phyloP scores from a whole-genome alignment of 2,797 vertebrate genomes.

The Microctenopoma steveboyesi region DNA sequence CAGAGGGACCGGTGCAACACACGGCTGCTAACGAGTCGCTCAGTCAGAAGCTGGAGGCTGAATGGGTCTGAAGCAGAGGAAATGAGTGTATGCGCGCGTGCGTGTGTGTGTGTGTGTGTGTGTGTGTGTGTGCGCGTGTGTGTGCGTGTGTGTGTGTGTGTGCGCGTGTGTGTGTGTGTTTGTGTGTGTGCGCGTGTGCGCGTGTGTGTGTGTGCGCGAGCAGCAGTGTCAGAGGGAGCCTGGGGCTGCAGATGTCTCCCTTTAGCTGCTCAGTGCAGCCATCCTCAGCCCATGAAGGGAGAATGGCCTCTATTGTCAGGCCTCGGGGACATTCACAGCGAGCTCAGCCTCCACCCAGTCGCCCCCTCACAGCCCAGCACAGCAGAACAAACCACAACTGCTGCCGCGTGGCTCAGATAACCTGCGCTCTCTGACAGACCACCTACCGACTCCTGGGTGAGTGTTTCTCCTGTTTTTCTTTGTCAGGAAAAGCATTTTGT shows the following conservation, averaged over 20 bases:
- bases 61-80: slow-evolving; percentile 20
- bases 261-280: slow-evolving; percentile 25
- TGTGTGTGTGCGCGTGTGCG: background rate
- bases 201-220: too few species aligned
- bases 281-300: slow-evolving; percentile 29
- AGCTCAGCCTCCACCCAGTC: slow-evolving; percentile 50
- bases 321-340: slow-evolving; percentile 48
- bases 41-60: slow-evolving; percentile 22
- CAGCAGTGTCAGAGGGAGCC: slow-evolving; percentile 49
- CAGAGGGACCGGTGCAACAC: too few species aligned
- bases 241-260: slow-evolving; percentile 66
- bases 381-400: slow-evolving; percentile 34
- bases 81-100: slow-evolving; percentile 2
- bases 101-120: too few species aligned
- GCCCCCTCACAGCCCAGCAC: slow-evolving; percentile 13
- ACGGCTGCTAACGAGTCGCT: background rate
- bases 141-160: too few species aligned
- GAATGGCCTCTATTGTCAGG: slow-evolving; percentile 74
- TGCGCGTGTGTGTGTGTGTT: background rate
- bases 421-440: slow-evolving; percentile 26
- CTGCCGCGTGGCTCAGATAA: slow-evolving; percentile 13
- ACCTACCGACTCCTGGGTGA: slow-evolving; percentile 51
- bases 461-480: slow-evolving; percentile 34
- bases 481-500: slow-evolving; percentile 42
- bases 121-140: too few species aligned